phyloP scores from a whole-genome alignment of 2,888 invertebrate genomes.

The Proisotoma minuta region DNA sequence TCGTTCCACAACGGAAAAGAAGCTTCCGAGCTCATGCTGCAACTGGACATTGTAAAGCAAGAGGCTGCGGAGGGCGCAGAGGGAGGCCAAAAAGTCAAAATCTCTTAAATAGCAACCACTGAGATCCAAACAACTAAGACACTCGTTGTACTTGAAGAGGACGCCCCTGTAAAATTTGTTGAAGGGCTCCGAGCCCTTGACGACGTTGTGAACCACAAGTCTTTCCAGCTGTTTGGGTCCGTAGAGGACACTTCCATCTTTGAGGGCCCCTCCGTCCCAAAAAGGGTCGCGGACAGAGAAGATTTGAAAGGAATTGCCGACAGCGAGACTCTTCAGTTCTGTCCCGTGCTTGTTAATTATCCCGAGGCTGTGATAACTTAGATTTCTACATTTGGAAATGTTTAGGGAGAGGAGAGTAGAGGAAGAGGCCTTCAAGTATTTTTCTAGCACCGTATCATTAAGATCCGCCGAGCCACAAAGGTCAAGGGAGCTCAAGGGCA shows the following conservation, averaged over 20 bases:
- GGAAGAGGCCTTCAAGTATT: not conserved
- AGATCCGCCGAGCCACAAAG: not conserved
- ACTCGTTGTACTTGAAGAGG: slow-evolving; percentile 51
- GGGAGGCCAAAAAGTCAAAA: slow-evolving; percentile 62
- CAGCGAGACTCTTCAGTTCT: not conserved
- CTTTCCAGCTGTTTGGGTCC: slow-evolving; percentile 23
- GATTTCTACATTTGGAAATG: not conserved
- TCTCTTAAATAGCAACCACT: slow-evolving; percentile 64
- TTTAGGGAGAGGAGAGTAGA: not conserved
- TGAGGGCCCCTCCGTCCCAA: not conserved
- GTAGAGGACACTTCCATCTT: slow-evolving; percentile 12
- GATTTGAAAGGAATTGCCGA: not conserved
- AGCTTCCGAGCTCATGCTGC: slow-evolving; percentile 59
- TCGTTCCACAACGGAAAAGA: not conserved
- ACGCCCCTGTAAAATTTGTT: slow-evolving; percentile 20
- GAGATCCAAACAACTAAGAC: slow-evolving; percentile 66
- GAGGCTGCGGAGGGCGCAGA: slow-evolving; percentile 67
- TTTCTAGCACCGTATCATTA: not conserved
- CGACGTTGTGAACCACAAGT: slow-evolving; percentile 25
- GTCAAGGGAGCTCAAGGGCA: not conserved
- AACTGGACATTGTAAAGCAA: slow-evolving; percentile 79
- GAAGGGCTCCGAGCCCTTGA: too few species aligned
- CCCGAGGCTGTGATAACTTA: not conserved
- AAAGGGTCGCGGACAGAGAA: slow-evolving; percentile 1
- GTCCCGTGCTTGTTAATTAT: not conserved